Conservation (phyloP, 2,797 vertebrate species). For the Anniella stebbinsi region DNA sequence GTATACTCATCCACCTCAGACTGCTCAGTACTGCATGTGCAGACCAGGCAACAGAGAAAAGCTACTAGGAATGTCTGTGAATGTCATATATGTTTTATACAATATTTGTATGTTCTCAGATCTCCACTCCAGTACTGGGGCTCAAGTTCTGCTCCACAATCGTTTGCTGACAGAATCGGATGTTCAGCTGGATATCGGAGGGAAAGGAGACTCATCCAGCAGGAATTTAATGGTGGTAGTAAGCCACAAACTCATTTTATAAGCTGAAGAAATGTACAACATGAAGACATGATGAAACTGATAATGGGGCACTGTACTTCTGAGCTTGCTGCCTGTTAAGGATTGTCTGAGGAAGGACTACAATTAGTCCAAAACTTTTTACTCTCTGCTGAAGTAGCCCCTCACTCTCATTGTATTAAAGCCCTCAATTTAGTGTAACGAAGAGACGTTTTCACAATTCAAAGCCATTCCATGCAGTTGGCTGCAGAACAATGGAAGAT, state of each 20-base stretch:
- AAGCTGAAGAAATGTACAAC: not conserved
- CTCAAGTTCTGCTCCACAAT: not conserved
- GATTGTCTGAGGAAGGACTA: not conserved
- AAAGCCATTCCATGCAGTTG: constrained; percentile 29
- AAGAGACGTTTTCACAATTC: constrained; percentile 38
- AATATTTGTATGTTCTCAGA: constrained; percentile 4
- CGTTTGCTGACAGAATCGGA: not conserved
- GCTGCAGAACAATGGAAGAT: constrained; percentile 33
- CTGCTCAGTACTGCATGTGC: not conserved
- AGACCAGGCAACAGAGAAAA: not conserved
- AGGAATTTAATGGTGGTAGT: not conserved
- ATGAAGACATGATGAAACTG: not conserved
- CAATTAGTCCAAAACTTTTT: not conserved
- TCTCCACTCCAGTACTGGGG: not conserved
- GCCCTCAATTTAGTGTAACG: not conserved
- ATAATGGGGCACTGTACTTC: constrained; percentile 6
- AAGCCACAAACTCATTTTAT: not conserved
- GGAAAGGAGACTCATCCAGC: not conserved
- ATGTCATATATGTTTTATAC: not conserved
- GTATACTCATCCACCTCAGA: not conserved
- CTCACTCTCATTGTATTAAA: not conserved
- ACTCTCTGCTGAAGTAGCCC: not conserved
- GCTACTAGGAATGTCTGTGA: not conserved
- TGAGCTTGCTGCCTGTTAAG: not conserved
- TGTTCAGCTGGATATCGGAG: not conserved